These are phyloP conservation scores for Drosophila tropicalis DNA, from an alignment of 1,140 invertebrate genomes.

Conservation along the genomic window DNA sequence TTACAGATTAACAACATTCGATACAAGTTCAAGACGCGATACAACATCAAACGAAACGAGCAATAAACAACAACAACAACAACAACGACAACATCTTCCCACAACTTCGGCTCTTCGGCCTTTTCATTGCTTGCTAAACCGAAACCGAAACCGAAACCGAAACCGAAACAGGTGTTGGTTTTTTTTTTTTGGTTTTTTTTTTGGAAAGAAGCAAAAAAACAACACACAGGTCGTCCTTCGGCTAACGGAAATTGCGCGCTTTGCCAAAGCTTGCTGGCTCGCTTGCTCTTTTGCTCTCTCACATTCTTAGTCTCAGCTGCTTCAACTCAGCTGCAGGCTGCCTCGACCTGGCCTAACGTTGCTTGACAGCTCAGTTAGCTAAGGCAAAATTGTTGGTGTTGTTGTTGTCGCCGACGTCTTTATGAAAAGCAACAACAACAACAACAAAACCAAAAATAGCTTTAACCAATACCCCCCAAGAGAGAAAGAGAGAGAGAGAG, in stretches of 20 bases:
- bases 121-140: not conserved
- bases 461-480: not conserved
- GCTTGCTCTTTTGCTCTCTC: slow-evolving; percentile 1
- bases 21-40: slow-evolving; percentile 13
- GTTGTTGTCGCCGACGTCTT: not conserved
- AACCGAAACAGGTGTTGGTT: not conserved
- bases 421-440: not conserved
- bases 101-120: no score
- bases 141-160: not conserved
- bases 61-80: not conserved
- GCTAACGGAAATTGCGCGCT: slow-evolving; percentile 15
- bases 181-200: not conserved
- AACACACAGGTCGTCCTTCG: slow-evolving; percentile 1
- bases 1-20: slow-evolving; percentile 1
- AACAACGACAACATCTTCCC: not conserved
- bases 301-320: not conserved
- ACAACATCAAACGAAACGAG: slow-evolving; percentile 3
- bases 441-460: not conserved
- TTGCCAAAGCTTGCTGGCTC: not conserved
- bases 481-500: not conserved
- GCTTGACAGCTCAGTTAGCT: slow-evolving; percentile 2
- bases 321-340: slow-evolving; percentile 1
- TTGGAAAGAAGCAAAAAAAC: no score
- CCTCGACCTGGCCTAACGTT: slow-evolving; percentile 11
- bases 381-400: not conserved